Conservation (phyloP, 2,888 invertebrate genomes). For the Drosophila cyrtoloma region DNA sequence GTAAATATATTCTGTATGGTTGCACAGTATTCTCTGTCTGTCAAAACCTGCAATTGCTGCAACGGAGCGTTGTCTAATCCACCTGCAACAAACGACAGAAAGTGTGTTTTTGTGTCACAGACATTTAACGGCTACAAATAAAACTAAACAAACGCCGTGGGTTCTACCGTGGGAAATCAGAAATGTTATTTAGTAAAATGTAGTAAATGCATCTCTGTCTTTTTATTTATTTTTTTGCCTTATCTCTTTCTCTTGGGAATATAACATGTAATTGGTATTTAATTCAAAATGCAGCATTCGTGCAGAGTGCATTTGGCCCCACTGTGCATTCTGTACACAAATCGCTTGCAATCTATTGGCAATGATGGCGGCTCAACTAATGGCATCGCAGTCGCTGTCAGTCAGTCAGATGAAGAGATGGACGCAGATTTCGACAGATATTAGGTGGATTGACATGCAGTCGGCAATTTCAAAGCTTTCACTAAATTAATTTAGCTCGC, state of each 20-base stretch:
- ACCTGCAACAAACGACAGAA: slow-evolving; percentile 64
- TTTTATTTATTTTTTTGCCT: not conserved
- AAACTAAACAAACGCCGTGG: slow-evolving; percentile 15
- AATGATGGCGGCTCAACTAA: slow-evolving; percentile 29
- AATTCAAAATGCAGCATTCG: not conserved
- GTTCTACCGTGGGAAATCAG: slow-evolving; percentile 51
- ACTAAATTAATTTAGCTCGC: slow-evolving; percentile 79
- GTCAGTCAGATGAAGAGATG: slow-evolving; percentile 39
- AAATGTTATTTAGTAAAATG: slow-evolving; percentile 8
- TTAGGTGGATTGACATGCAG: slow-evolving; percentile 47
- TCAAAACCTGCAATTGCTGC: slow-evolving; percentile 52
- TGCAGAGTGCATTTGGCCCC: slow-evolving; percentile 7
- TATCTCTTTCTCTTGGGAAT: not conserved
- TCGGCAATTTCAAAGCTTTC: slow-evolving; percentile 61
- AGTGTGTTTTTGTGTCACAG: slow-evolving; percentile 72
- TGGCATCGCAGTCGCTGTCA: slow-evolving; percentile 3
- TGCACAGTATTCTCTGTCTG: slow-evolving; percentile 65
- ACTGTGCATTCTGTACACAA: slow-evolving; percentile 36
- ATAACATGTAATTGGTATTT: not conserved
- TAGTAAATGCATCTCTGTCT: no score
- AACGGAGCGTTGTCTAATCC: slow-evolving; percentile 33
- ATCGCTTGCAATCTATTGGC: slow-evolving; percentile 22
- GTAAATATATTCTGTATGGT: slow-evolving; percentile 58
- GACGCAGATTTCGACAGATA: slow-evolving; percentile 40
- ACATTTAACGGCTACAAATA: slow-evolving; percentile 28